Conservation (phyloP, 2,113 vertebrate species). For the Nycticryphes semicollaris region DNA sequence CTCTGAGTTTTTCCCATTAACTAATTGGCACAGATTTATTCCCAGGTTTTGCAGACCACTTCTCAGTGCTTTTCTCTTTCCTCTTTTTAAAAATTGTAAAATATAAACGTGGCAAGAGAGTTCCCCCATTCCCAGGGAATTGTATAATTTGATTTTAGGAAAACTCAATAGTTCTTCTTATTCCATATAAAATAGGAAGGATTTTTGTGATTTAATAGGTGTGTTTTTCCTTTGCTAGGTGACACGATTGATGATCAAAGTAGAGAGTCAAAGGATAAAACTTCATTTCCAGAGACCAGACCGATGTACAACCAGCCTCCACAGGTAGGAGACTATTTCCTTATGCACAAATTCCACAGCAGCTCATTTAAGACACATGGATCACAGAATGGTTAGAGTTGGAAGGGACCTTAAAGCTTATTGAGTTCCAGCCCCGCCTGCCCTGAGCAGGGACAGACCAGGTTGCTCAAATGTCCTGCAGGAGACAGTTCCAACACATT, state of each 20-base stretch:
- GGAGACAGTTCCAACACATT: neutral
- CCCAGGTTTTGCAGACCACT: neutral
- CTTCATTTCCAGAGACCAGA: constrained; percentile 57
- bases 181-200: neutral
- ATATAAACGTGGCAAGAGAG: neutral
- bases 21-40: neutral
- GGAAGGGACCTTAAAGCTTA: no score
- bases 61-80: neutral
- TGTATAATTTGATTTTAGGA: neutral
- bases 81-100: neutral
- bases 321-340: constrained; percentile 75
- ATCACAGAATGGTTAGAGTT: no score
- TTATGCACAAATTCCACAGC: neutral
- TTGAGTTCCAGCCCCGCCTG: no score
- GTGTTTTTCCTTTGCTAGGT: constrained; percentile 68
- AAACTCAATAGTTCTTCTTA: neutral
- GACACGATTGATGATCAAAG: constrained; percentile 81
- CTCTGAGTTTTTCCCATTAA: neutral
- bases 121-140: neutral
- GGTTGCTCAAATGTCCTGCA: neutral
- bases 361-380: neutral
- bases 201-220: neutral
- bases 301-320: constrained; percentile 70
- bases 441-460: no score
- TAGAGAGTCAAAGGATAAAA: constrained; percentile 58